Evolutionary conservation across 2,888 invertebrate genomes (phyloP), one percentile per base, ranked within the genome.

Genomic region (Cephus spinipes): DNA sequence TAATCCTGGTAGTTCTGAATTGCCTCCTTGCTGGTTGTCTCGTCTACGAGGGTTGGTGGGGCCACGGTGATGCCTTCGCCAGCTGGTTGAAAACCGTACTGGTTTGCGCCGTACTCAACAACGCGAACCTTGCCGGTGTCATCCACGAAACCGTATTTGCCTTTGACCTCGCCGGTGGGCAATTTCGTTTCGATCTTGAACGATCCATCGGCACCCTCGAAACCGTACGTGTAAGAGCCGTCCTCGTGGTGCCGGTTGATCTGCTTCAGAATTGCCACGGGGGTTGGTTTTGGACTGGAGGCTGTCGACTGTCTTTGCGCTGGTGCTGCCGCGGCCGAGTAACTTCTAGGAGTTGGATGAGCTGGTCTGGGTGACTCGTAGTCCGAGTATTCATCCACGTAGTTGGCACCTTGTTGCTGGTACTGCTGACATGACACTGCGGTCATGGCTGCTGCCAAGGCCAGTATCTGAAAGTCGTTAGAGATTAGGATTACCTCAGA

Each of bases 151-250:
- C 97, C 97, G 89, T 97, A 97, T 91, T 97, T 97, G 84, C 97
- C 97, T 92, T 96, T 96, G 12, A 97, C 97, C 86, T 97, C 97
- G 0, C 97, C 97, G 11, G 94, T 94, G 0, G 95, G 94, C 32
- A 95, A 92, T 91, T 97, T 97, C 12, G 97, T 97, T 92, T 97
- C 97, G 87, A 97, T 97, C 92, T 97, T 97, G 93, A 97, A 97
- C 9, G 96, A 95, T 69, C 97, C 97, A 89, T 98, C 97, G 40
- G 94, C 97, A 3, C 96, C 96, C 89, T 97, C 97, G 91, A 97
- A 97, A 0, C 97, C 97, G 87, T 97, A 97, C 0, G 97, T 97
- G 92, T 98, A 98, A 0, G 97, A 97, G 77, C 97, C 97, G 89
- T 97, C 97, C 90, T 97, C 97, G 87, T 97, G 97, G 92, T 97